phyloP scores from a whole-genome alignment of 2,797 vertebrate species.

The Anguilla marmorata region DNA sequence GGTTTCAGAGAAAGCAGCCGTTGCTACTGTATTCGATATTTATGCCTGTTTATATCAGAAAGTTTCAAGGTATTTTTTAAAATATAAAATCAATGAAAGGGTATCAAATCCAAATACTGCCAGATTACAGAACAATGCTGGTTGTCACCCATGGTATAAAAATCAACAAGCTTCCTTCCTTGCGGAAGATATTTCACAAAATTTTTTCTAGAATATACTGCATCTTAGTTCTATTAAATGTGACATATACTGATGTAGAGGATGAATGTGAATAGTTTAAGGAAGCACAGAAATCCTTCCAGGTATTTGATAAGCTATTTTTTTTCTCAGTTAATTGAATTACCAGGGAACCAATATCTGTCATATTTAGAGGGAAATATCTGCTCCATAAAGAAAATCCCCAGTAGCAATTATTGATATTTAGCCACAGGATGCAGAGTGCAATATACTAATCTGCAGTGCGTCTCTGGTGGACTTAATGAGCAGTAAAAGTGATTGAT shows the following conservation, averaged over 20 bases:
- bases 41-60: no score
- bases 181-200: background rate
- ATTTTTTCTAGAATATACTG: background rate
- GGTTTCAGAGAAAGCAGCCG: no score
- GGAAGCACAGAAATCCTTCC: background rate
- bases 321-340: background rate
- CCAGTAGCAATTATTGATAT: conserved; percentile 42
- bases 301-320: background rate
- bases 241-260: background rate
- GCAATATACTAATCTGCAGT: conserved; percentile 31
- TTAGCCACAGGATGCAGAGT: conserved; percentile 24
- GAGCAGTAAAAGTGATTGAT: conserved; percentile 40
- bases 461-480: conserved; percentile 39
- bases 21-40: no score
- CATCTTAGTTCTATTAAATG: background rate
- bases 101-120: background rate
- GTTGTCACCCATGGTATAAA: background rate
- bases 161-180: background rate
- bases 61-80: no score
- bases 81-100: no score
- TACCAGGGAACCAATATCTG: background rate
- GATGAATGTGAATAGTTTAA: background rate
- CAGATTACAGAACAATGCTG: background rate
- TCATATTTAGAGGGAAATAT: conserved; percentile 10
- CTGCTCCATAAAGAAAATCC: background rate